Base-by-base conservation (phyloP, 2,797 vertebrate genomes). In the Coendou prehensilis region DNA sequence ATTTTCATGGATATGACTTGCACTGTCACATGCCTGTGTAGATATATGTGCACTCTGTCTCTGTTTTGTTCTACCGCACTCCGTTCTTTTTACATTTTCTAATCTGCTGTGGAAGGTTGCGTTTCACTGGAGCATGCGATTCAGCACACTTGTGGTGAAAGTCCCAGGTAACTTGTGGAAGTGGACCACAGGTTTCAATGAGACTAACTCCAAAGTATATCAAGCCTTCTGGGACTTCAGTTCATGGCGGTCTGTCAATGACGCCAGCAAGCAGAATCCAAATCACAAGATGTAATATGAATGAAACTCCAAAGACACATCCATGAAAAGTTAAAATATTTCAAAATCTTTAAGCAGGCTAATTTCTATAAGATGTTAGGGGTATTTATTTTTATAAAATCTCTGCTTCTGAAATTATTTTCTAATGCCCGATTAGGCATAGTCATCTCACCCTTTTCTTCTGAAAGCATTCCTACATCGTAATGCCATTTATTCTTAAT, bases 111-210 rank as follows among this genome's bases (percentile, higher is more conserved):
- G 37, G 8, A 89, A 28, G 80, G 1, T 33, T 92, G 15, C 83
- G 81, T 89, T 76, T 96, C 88, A 87, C n/a, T 88, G 54, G 23
- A 95, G 61, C 2, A 82, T 67, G 4, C 69, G 47, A 64, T 28
- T 82, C 18, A 67, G 14, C 9, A 33, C 47, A 52, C 4, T 37
- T 86, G 3, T 59, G 76, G 3, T 30, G 23, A 80, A 95, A 67
- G 76, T 94, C 37, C n/a, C 89, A 23, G 45, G 23, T 52, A 59
- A 61, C 95, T 97, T 97, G 23, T 97, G 85, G 33, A 97, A 96
- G 54, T 64, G 0, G 33, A 80, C 7, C 37, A 52, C 92, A 94
- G 75, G 0, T 86, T 97, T 15, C 73, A 90, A 85, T 95, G 94
- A 97, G 54, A 92, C n/a, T 89, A 97, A 93, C 37, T 87, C 81